Evolutionary conservation across 2,888 invertebrate species (phyloP).

Genomic region (Beris morrisii): DNA sequence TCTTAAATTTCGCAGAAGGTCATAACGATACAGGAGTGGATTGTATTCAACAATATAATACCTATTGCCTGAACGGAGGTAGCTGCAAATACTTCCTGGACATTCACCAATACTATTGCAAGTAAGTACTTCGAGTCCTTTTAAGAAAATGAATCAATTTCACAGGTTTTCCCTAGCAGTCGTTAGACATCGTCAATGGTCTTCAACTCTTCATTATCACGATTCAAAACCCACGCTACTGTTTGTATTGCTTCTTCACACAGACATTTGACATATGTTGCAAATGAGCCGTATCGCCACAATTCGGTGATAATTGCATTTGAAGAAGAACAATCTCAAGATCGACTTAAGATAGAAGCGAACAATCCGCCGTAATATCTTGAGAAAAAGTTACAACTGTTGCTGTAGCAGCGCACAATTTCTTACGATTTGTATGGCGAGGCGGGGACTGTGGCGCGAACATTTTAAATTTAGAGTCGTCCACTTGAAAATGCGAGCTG

Average conservation of each 20-base stretch:
- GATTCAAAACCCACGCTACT: slow-evolving; percentile 3
- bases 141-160: background rate
- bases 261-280: slow-evolving; percentile 37
- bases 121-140: slow-evolving; percentile 63
- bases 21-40: slow-evolving; percentile 30
- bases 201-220: background rate
- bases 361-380: background rate
- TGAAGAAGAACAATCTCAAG: slow-evolving; percentile 6
- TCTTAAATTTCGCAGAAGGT: slow-evolving; percentile 19
- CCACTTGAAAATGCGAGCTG: no score
- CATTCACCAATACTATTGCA: slow-evolving; percentile 80
- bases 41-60: slow-evolving; percentile 59
- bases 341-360: background rate
- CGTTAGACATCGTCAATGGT: background rate
- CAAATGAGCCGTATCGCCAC: slow-evolving; percentile 36
- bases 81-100: slow-evolving; percentile 80
- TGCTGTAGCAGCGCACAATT: background rate
- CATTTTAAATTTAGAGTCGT: no score
- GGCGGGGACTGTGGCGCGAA: no score
- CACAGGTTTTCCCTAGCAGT: background rate
- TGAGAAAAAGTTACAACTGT: background rate
- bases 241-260: slow-evolving; percentile 24
- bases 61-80: slow-evolving; percentile 85
- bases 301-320: slow-evolving; percentile 32
- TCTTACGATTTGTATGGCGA: background rate